Evolutionary conservation across 2,888 invertebrate genomes (phyloP).

Genomic region (Ichneumoninae sp.): DNA sequence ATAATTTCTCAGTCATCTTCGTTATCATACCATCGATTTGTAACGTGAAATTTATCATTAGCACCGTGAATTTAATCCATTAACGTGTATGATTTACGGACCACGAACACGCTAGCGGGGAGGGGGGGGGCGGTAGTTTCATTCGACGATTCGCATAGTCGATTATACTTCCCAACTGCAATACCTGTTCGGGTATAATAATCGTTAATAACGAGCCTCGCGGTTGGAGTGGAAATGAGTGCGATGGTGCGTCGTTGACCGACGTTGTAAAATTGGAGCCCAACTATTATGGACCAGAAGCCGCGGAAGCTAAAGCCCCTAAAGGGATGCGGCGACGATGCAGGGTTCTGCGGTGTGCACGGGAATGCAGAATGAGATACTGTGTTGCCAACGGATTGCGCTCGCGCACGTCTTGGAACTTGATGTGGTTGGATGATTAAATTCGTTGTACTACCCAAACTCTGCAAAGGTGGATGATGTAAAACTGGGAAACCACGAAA

Average conservation of each 20-base stretch:
- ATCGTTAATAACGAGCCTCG: conserved; percentile 14
- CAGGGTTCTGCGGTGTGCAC: neutral
- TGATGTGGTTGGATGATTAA: neutral
- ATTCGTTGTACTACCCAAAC: neutral
- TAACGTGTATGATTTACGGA: neutral
- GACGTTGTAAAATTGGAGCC: conserved; percentile 29
- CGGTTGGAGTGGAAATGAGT: neutral
- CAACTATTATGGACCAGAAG: conserved; percentile 30
- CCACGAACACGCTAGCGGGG: neutral
- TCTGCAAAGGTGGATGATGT: neutral
- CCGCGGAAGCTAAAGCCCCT: neutral
- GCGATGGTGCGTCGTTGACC: neutral
- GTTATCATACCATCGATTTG: conserved; percentile 28
- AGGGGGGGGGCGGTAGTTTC: neutral
- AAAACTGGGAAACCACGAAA: neutral
- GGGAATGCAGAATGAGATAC: neutral
- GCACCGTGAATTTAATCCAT: neutral
- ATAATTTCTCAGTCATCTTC: conserved; percentile 25
- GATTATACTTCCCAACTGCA: neutral
- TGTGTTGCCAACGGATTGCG: neutral
- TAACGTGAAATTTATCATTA: conserved; percentile 18
- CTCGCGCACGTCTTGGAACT: neutral
- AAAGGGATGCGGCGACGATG: neutral
- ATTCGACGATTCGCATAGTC: neutral
- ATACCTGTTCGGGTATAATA: conserved; percentile 14